Base-by-base conservation (phyloP, 35 echinoderm and acorn worm genomes). In the Ptychodera flava region DNA sequence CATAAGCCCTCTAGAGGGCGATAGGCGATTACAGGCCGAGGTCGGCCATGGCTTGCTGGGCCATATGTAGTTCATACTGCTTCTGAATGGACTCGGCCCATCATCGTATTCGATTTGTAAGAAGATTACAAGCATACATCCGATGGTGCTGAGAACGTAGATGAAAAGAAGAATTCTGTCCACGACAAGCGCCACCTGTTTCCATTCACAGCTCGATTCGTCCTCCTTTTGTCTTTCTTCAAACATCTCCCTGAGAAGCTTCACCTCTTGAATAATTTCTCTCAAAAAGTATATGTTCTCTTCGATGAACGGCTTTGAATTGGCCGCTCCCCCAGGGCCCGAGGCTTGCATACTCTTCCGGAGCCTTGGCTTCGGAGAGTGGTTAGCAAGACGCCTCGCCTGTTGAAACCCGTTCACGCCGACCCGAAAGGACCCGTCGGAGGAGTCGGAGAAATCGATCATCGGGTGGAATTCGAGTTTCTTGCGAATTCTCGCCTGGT, bases 111-210 rank as follows among this genome's bases (percentile, higher is more conserved):
- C 45, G 6, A 64, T 64, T 22, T 64, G 45, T 64, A 64, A 64
- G 45, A 64, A 64, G 22, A 64, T 64, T 6, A 64, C 45, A 64
- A 64, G 45, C 45, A 64, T 64, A 22, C 45, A 64, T 12, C 45
- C 85, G 1, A 89, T 78, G 27, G 96, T 99, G 10, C 92, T 93
- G n/a, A 99, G 34, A 14, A 99, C 35, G 53, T 93, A 99, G 33
- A 99, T 85, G 33, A 99, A 78, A 90, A 94, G 94, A 37, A 99
- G 94, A 31, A 99, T 85, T 16, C 96, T 34, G 75, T 99, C 96
- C 29, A 99, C 90, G 0, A 99, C 93, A 78, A 94, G 33, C 1
- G 96, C 96, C 0, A 99, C 96, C 76, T 99, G 96, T 37, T 94
- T 99, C 96, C 96, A 99, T 34, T 99, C 96, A 36, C 88, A 90